Evolutionary conservation across 2,113 vertebrate genomes (phyloP).

Genomic region (Barbus barbus): DNA sequence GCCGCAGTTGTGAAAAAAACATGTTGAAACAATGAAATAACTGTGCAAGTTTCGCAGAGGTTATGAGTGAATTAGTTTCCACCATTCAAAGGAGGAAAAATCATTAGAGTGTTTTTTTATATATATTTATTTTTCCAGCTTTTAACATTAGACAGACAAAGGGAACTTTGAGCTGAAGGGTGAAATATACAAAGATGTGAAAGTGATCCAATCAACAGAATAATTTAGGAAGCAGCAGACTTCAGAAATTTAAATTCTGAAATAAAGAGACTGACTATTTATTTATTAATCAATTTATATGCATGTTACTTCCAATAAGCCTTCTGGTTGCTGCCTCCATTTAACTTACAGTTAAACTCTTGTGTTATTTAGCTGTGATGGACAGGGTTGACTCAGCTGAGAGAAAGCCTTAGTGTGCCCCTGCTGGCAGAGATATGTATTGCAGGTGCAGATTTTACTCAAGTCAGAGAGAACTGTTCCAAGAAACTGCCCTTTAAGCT

Average conservation of each 20-base stretch:
- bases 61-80: slow-evolving; percentile 69
- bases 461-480: not conserved
- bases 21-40: slow-evolving; percentile 71
- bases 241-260: not conserved
- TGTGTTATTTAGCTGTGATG: slow-evolving; percentile 14
- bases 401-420: slow-evolving; percentile 69
- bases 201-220: slow-evolving; percentile 35
- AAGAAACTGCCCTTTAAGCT: not conserved
- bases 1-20: slow-evolving; percentile 59
- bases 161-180: slow-evolving; percentile 64
- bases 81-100: slow-evolving; percentile 71
- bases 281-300: not conserved
- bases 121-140: slow-evolving; percentile 23
- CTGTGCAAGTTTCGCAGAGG: slow-evolving; percentile 64
- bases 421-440: slow-evolving; percentile 63
- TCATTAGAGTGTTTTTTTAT: slow-evolving; percentile 59
- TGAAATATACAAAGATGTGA: slow-evolving; percentile 63
- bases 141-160: slow-evolving; percentile 69
- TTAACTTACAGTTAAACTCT: not conserved
- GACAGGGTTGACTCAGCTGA: slow-evolving; percentile 34
- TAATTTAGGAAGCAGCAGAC: not conserved
- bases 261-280: not conserved
- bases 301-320: not conserved
- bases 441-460: not conserved
- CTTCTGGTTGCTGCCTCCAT: not conserved